phyloP scores from a whole-genome alignment of 2,888 invertebrate genomes.

The Epiblema foenella region DNA sequence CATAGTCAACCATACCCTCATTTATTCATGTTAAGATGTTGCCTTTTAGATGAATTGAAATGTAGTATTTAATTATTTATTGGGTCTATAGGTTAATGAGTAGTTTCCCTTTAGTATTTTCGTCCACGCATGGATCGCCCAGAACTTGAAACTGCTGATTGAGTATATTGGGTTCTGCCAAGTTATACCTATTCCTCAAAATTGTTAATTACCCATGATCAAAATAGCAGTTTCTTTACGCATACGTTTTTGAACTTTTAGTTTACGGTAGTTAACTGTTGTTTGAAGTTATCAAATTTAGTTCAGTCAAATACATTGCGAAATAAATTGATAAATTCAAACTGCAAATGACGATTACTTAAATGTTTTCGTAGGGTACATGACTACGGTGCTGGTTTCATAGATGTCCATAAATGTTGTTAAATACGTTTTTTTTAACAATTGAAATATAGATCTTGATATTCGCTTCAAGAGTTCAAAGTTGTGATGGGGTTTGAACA shows the following conservation, averaged over 20 bases:
- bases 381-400: slow-evolving; percentile 39
- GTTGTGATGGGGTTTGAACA: slow-evolving; percentile 84
- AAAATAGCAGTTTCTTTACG: slow-evolving; percentile 39
- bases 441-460: slow-evolving; percentile 52
- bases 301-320: background rate
- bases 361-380: slow-evolving; percentile 39
- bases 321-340: slow-evolving; percentile 39
- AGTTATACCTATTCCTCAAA: slow-evolving; percentile 1
- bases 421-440: slow-evolving; percentile 50
- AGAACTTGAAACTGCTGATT: slow-evolving; percentile 38
- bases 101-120: slow-evolving; percentile 30
- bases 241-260: slow-evolving; percentile 21
- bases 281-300: slow-evolving; percentile 41
- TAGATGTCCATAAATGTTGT: slow-evolving; percentile 36
- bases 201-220: slow-evolving; percentile 12
- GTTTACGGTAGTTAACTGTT: slow-evolving; percentile 32
- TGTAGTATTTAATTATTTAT: slow-evolving; percentile 29
- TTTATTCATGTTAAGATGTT: slow-evolving; percentile 38
- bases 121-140: slow-evolving; percentile 38
- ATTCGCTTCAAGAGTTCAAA: slow-evolving; percentile 67
- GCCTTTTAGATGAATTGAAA: slow-evolving; percentile 30
- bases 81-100: slow-evolving; percentile 36
- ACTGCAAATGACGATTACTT: slow-evolving; percentile 27
- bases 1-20: slow-evolving; percentile 32
- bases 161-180: slow-evolving; percentile 11